Conservation (phyloP, 2,888 invertebrate species). For the Drosophila birchii region DNA sequence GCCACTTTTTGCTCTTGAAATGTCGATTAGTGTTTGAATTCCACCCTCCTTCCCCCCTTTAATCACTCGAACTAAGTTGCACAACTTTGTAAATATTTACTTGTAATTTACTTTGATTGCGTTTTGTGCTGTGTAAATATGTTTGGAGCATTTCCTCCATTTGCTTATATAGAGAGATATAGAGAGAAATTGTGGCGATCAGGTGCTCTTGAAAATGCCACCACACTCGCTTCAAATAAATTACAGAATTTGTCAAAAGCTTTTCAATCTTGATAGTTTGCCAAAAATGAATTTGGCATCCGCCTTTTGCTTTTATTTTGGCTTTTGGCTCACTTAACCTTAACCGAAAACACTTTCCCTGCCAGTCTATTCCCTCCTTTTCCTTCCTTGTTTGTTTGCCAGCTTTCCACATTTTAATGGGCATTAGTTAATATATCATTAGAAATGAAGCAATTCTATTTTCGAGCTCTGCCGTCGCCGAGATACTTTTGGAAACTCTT, state of each 20-base stretch:
- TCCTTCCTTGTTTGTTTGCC: slow-evolving; percentile 13
- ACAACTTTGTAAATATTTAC: slow-evolving; percentile 24
- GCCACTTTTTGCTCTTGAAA: slow-evolving; percentile 15
- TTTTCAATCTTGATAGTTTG: slow-evolving; percentile 61
- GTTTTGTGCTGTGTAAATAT: slow-evolving; percentile 12
- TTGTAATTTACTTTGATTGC: not conserved
- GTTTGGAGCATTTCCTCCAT: not conserved
- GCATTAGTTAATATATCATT: slow-evolving; percentile 63
- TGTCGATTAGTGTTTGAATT: not conserved
- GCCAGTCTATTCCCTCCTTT: slow-evolving; percentile 7
- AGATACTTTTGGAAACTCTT: slow-evolving; percentile 57
- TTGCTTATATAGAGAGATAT: not conserved
- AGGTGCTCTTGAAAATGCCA: slow-evolving; percentile 6
- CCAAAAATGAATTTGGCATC: slow-evolving; percentile 68
- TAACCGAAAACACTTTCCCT: slow-evolving; percentile 50
- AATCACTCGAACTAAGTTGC: slow-evolving; percentile 14
- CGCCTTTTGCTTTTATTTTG: slow-evolving; percentile 12
- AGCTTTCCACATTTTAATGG: slow-evolving; percentile 47
- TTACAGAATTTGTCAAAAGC: slow-evolving; percentile 67
- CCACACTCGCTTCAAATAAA: slow-evolving; percentile 53
- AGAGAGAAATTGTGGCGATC: slow-evolving; percentile 8
- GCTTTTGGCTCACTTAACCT: slow-evolving; percentile 68
- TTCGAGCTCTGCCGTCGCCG: slow-evolving; percentile 30
- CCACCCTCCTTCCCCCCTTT: not conserved
- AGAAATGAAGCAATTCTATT: slow-evolving; percentile 45